Base-by-base conservation (phyloP, 2,888 invertebrate species). In the Sisyra terminalis region DNA sequence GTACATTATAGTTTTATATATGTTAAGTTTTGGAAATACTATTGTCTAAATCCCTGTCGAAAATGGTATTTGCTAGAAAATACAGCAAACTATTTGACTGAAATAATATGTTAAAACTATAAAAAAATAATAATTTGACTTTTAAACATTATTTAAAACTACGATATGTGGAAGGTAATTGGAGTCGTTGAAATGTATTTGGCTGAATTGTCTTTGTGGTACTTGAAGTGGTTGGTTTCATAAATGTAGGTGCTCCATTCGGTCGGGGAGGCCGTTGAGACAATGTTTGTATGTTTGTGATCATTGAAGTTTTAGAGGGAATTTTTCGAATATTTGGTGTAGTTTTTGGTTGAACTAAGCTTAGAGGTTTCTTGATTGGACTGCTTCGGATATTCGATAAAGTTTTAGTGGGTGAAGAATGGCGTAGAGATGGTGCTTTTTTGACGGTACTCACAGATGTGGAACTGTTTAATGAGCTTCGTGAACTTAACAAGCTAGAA, bases 151-250 rank as follows among this genome's bases (percentile, higher is more conserved):
- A 38, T 38, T 38, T 38, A 38, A 38, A 24, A 15, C 32, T 42
- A 35, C 36, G 18, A 24, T 42, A 42, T 35, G 36, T 13, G n/a
- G 35, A 13, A 14, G 40, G 24, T 18, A 24, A 24, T 5, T 24
- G 24, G 24, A 24, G 24, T 11, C 39, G 39, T 13, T 14, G 18
- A 14, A 14, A 31, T 29, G 40, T 13, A 61, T 53, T 31, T 31
- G 40, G 45, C 57, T 61, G 54, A 15, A 59, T 63, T 49, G 71
- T 75, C 58, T 86, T 82, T 40, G 85, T 85, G 24, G 78, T 73
- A 49, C 87, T 88, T 8, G 88, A 79, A 17, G 87, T 78, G 0
- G 89, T 89, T 1, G 88, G 88, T 53, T 86, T 72, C 88, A 89
- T 88, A 56, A 88, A 88, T 46, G 80, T 73, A 45, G 73, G 66